A percentile compares a stretch with the other conserved stretches of the same genome.
phyloP scores from a whole-genome alignment of 2,888 invertebrate species.

The Scaptomyza tumidula region DNA sequence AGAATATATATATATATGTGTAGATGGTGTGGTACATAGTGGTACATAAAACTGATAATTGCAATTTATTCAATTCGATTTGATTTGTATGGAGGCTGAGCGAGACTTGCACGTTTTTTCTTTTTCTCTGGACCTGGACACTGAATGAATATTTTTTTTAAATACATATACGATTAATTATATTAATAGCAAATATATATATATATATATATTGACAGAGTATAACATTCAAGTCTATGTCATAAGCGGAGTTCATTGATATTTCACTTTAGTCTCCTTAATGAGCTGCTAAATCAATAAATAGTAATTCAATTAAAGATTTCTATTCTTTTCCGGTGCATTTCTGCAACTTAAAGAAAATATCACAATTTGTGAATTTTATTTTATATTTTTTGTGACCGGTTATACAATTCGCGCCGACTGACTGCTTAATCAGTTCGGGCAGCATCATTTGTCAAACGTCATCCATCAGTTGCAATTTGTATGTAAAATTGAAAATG shows the following conservation, averaged over 20 bases:
- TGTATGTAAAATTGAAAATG: constrained; percentile 53
- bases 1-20: not conserved
- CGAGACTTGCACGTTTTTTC: constrained; percentile 59
- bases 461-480: constrained; percentile 66
- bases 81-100: not conserved
- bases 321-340: not conserved
- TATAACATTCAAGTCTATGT: constrained; percentile 63
- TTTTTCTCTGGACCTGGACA: constrained; percentile 25
- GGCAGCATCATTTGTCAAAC: constrained; percentile 54
- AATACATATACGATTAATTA: too few relatives aligned
- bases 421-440: constrained; percentile 23
- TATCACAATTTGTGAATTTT: constrained; percentile 28
- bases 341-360: constrained; percentile 1
- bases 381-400: not conserved
- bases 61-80: constrained; percentile 53
- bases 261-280: constrained; percentile 57
- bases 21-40: constrained; percentile 33
- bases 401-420: constrained; percentile 55
- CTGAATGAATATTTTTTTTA: constrained; percentile 70
- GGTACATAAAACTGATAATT: constrained; percentile 68
- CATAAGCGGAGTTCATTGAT: constrained; percentile 75
- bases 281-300: constrained; percentile 31
- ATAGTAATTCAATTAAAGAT: not conserved
- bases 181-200: constrained; percentile 57
- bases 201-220: not conserved